Conservation (phyloP, 2,113 vertebrate genomes). For the Strigops habroptila region DNA sequence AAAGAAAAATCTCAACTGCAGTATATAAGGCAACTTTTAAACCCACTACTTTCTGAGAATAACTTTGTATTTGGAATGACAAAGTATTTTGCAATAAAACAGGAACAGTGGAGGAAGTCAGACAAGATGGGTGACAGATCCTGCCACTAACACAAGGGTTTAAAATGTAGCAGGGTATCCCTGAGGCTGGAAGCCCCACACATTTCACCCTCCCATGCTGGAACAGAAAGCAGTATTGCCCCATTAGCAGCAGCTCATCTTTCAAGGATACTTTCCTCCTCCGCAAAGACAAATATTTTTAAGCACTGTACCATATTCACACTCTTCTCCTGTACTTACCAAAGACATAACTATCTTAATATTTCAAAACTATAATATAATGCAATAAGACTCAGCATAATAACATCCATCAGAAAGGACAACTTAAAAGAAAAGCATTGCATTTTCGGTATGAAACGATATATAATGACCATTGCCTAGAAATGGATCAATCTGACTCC, state of each 20-base stretch:
- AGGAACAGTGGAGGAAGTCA: not conserved
- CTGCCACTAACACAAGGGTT: not conserved
- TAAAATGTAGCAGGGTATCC: not conserved
- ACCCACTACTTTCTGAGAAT: not conserved
- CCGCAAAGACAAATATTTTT: constrained; percentile 1
- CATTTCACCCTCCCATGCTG: not conserved
- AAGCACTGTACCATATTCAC: not conserved
- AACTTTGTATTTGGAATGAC: not conserved
- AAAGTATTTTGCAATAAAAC: not conserved
- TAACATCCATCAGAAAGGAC: constrained; percentile 55
- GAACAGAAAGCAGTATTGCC: not conserved
- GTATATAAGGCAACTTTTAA: not conserved
- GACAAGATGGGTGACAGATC: not conserved
- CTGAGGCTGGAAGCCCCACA: not conserved
- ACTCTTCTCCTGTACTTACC: not conserved
- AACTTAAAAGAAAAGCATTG: constrained; percentile 56
- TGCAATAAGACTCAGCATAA: constrained; percentile 43
- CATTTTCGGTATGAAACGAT: constrained; percentile 56
- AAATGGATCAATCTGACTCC: constrained; percentile 69
- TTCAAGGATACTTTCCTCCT: not conserved
- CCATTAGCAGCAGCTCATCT: not conserved
- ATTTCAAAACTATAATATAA: constrained; percentile 58
- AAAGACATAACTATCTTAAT: not conserved
- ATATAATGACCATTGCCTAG: constrained; percentile 63
- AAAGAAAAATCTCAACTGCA: not conserved